Conservation (phyloP, 2,888 invertebrate species). For the Cerceris rybyensis region DNA sequence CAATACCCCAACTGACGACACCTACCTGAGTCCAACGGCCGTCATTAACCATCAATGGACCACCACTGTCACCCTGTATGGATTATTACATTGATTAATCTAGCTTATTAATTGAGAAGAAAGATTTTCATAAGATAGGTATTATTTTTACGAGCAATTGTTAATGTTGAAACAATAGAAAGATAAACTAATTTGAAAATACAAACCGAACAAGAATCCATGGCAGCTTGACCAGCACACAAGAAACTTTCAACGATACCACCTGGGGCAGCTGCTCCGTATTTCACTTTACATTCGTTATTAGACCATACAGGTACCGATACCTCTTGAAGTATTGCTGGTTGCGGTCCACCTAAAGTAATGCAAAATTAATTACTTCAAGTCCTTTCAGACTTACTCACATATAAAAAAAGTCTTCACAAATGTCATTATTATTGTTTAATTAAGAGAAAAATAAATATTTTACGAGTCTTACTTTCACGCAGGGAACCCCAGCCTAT, state of each 20-base stretch:
- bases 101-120: background rate
- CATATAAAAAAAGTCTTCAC: too few species aligned
- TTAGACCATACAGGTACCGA: constrained; percentile 93
- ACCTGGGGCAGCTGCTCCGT: constrained; percentile 93
- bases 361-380: constrained; percentile 3
- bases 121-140: background rate
- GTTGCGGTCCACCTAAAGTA: constrained; percentile 89
- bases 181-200: background rate
- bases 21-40: constrained; percentile 92
- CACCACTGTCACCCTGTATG: constrained; percentile 93
- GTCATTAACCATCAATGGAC: constrained; percentile 91
- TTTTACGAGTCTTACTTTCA: constrained; percentile 85
- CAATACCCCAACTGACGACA: constrained; percentile 95
- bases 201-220: constrained; percentile 95
- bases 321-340: constrained; percentile 91
- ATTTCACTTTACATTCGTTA: constrained; percentile 89
- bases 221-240: constrained; percentile 92
- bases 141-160: too few species aligned
- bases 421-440: too few species aligned
- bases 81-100: background rate
- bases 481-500: constrained; percentile 94
- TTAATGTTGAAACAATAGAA: background rate
- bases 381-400: background rate
- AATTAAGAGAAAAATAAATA: background rate
- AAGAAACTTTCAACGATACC: constrained; percentile 94